Evolutionary conservation across 2,888 invertebrate genomes (phyloP).

Genomic region (Baronia brevicornis): DNA sequence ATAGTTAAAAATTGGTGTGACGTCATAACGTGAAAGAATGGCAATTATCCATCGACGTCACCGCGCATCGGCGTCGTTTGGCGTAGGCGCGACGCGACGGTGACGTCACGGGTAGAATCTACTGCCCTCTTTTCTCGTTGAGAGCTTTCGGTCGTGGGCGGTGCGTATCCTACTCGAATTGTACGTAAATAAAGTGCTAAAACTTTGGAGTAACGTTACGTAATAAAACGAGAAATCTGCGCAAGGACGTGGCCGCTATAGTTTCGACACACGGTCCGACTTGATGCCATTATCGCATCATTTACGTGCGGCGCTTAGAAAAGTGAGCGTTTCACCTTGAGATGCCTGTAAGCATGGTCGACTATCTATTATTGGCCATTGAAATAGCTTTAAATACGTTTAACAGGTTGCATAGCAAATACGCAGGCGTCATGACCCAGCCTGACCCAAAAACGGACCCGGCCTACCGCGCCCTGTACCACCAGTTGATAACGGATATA

Average conservation of each 20-base stretch:
- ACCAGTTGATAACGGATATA: constrained; percentile 61
- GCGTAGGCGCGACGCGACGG: constrained; percentile 56
- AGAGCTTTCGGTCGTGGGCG: constrained; percentile 26
- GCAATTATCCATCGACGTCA: constrained; percentile 53
- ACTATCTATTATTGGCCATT: constrained; percentile 63
- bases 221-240: constrained; percentile 67
- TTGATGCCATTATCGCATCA: constrained; percentile 63
- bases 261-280: constrained; percentile 57
- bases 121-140: constrained; percentile 28
- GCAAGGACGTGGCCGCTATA: constrained; percentile 54
- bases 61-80: constrained; percentile 37
- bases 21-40: constrained; percentile 41
- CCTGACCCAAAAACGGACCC: constrained; percentile 69
- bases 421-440: constrained; percentile 73
- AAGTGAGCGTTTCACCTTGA: constrained; percentile 71
- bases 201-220: constrained; percentile 38
- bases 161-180: constrained; percentile 34
- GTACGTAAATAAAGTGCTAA: constrained; percentile 50
- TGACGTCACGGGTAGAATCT: constrained; percentile 66
- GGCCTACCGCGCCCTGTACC: constrained; percentile 54
- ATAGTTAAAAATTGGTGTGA: constrained; percentile 36
- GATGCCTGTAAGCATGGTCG: constrained; percentile 48
- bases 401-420: constrained; percentile 40
- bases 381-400: constrained; percentile 55
- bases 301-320: constrained; percentile 65